Conservation (phyloP, 2,113 vertebrate species). For the Zosterops borbonicus region DNA sequence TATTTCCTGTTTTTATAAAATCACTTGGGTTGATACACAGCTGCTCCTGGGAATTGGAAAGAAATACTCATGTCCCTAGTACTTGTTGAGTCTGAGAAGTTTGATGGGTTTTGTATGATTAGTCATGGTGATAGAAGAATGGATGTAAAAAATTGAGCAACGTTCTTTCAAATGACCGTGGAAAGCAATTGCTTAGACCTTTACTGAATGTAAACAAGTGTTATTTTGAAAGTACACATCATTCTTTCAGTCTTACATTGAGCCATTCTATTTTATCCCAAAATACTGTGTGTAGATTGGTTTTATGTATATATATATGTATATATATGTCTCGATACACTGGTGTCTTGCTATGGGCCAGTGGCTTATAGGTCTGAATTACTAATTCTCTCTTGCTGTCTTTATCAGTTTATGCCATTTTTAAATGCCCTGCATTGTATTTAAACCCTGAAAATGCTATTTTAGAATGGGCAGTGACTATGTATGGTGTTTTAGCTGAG, state of each 20-base stretch:
- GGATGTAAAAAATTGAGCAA: slow-evolving; percentile 4
- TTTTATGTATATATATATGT: not conserved
- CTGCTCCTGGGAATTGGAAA: not conserved
- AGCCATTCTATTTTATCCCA: not conserved
- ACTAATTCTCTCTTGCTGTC: not conserved
- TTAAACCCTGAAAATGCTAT: not conserved
- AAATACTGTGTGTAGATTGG: not conserved
- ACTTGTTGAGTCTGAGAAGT: slow-evolving; percentile 36
- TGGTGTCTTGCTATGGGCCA: not conserved
- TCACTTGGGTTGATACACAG: not conserved
- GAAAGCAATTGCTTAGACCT: not conserved
- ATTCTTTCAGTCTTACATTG: not conserved
- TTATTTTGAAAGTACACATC: not conserved
- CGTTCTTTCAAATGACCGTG: not conserved
- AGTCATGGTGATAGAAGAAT: not conserved
- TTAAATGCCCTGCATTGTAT: not conserved
- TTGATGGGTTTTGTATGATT: not conserved
- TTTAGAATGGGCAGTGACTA: not conserved
- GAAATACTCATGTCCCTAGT: not conserved
- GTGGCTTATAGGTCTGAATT: not conserved
- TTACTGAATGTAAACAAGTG: not conserved
- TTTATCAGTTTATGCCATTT: not conserved
- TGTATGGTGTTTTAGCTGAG: not conserved
- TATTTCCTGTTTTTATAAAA: not conserved
- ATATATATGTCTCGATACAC: not conserved